These are phyloP conservation scores for Artibeus lituratus DNA, from an alignment of 2,797 vertebrate genomes.

Conservation along the genomic window DNA sequence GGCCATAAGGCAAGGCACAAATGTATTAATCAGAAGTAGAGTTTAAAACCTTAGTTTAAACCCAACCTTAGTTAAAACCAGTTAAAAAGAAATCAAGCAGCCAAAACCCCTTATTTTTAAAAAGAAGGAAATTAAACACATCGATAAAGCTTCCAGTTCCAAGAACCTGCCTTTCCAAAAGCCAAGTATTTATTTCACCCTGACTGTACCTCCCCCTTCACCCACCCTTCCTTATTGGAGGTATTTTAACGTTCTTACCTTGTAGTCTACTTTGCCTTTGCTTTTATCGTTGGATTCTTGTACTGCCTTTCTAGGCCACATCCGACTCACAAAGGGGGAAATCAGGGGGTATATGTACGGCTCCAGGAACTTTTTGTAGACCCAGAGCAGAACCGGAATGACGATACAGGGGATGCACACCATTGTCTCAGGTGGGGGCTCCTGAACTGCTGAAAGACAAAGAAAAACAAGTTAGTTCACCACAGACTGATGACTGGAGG, in stretches of 20 bases:
- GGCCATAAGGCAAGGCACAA: not conserved
- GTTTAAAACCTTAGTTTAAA: conserved; percentile 17
- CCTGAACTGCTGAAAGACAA: not conserved
- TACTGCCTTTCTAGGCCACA: conserved; percentile 88
- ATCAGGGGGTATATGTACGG: conserved; percentile 93
- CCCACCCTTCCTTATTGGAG: not conserved
- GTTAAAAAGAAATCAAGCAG: not conserved
- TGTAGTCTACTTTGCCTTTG: conserved; percentile 62
- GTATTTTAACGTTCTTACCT: conserved; percentile 67
- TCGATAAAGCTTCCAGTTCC: not conserved
- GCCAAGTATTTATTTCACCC: not conserved
- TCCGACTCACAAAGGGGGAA: conserved; percentile 87
- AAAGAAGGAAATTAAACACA: not conserved
- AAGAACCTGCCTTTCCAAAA: not conserved
- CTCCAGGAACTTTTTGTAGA: conserved; percentile 97
- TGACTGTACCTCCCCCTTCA: too few species aligned
- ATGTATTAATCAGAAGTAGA: not conserved
- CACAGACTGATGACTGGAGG: not conserved
- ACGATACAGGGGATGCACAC: conserved; percentile 98
- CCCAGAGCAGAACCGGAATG: conserved; percentile 95
- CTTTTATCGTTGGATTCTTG: conserved; percentile 73
- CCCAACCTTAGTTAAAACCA: not conserved
- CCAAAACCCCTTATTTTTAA: not conserved
- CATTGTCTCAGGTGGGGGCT: conserved; percentile 81
- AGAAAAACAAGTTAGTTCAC: not conserved